Percentiles rank a stretch among this genome's conserved stretches.
Conservation (phyloP, 2,888 invertebrate genomes). For the Geophilus truncorum region DNA sequence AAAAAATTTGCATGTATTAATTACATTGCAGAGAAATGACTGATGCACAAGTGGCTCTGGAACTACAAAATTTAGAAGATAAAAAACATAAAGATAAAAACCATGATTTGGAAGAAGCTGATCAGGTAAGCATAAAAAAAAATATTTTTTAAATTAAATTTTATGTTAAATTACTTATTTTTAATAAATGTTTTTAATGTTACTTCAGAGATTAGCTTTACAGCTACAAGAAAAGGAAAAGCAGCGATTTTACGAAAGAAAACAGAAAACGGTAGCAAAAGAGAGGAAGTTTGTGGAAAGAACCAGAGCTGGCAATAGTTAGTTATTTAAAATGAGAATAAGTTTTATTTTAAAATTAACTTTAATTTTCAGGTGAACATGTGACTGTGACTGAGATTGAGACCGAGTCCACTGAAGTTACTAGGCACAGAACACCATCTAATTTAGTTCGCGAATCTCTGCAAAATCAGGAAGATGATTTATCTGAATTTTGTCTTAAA, state of each 20-base stretch:
- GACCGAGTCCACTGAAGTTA: not conserved
- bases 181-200: not conserved
- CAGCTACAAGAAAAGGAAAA: constrained; percentile 43
- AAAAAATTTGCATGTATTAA: too few relatives aligned
- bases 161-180: not conserved
- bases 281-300: constrained; percentile 48
- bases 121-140: too few relatives aligned
- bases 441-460: constrained; percentile 42
- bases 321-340: not conserved
- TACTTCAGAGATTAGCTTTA: constrained; percentile 14
- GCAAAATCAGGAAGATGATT: constrained; percentile 47
- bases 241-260: constrained; percentile 57
- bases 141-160: not conserved
- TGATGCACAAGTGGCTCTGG: constrained; percentile 62
- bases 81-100: constrained; percentile 44
- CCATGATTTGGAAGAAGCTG: constrained; percentile 45
- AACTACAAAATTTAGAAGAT: constrained; percentile 58
- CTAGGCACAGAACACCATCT: constrained; percentile 29
- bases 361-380: constrained; percentile 34
- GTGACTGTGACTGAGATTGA: not conserved
- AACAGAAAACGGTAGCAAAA: constrained; percentile 49
- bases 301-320: constrained; percentile 30
- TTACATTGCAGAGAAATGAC: constrained; percentile 63
- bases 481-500: constrained; percentile 49
- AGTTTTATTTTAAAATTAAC: not conserved